phyloP scores from a whole-genome alignment of 2,113 vertebrate genomes.

The Callipepla squamata region DNA sequence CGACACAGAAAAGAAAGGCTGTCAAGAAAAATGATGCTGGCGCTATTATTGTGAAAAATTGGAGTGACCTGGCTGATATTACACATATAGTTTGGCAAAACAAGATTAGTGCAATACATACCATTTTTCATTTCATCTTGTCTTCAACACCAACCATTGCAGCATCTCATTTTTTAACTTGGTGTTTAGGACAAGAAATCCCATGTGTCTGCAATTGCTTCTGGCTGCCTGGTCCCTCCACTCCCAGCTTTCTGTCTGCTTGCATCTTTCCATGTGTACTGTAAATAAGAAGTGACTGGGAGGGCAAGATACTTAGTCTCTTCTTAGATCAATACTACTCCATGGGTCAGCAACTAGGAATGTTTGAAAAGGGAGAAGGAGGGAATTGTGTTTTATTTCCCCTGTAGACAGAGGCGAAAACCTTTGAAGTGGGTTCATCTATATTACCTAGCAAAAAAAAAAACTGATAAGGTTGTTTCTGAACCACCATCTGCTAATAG shows the following conservation, averaged over 20 bases:
- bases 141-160: not conserved
- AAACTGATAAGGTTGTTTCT: not conserved
- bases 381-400: not conserved
- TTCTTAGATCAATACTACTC: not conserved
- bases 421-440: not conserved
- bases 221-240: not conserved
- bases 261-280: not conserved
- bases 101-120: conserved; percentile 37
- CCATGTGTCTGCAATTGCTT: not conserved
- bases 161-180: conserved; percentile 33
- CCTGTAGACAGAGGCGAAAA: not conserved
- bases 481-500: not conserved
- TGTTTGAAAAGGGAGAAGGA: not conserved
- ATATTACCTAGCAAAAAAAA: not conserved
- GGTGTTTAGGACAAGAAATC: conserved; percentile 17
- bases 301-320: not conserved
- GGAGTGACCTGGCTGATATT: conserved; percentile 25
- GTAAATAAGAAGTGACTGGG: not conserved
- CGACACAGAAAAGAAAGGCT: not conserved
- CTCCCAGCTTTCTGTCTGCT: not conserved
- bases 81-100: conserved; percentile 5
- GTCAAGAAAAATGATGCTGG: conserved; percentile 40
- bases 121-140: conserved; percentile 57
- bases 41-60: conserved; percentile 49
- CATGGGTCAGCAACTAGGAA: not conserved